Conservation (phyloP, 37 sponge, comb jelly and placozoan genomes). For the Geodia barretti region DNA sequence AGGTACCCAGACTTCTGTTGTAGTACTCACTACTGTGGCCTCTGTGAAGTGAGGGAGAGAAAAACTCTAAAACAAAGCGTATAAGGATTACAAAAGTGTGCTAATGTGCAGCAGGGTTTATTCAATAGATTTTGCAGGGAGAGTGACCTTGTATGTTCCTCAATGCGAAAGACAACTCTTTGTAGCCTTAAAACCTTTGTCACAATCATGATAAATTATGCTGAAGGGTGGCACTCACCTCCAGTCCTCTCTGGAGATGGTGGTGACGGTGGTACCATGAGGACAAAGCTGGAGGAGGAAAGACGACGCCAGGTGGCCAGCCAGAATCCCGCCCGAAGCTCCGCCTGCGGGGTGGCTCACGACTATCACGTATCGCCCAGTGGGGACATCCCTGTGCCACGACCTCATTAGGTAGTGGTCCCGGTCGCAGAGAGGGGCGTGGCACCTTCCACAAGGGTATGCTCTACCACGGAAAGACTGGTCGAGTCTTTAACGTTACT, state of each 20-base stretch:
- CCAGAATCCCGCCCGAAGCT: constrained; percentile 51
- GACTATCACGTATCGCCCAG: constrained; percentile 54
- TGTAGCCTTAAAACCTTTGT: too few species aligned
- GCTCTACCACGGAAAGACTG: constrained; percentile 99
- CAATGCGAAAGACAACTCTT: too few species aligned
- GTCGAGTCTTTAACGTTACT: constrained; percentile 92
- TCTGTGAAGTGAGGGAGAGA: too few species aligned
- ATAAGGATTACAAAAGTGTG: too few species aligned
- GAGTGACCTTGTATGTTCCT: too few species aligned
- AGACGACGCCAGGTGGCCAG: constrained; percentile 57
- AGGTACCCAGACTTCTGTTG: constrained; percentile 61
- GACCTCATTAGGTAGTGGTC: constrained; percentile 76
- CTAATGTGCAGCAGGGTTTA: too few species aligned
- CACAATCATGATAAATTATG: too few species aligned
- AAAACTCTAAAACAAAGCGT: too few species aligned
- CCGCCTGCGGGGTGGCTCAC: constrained; percentile 67
- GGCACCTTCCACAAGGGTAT: constrained; percentile 98
- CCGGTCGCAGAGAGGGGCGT: constrained; percentile 69
- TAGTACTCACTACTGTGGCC: constrained; percentile 73
- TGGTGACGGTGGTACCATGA: constrained; percentile 32
- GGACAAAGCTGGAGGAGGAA: constrained; percentile 71
- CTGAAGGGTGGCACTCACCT: constrained; percentile 25
- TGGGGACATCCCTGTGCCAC: constrained; percentile 51
- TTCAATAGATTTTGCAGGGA: too few species aligned
- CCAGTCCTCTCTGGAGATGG: constrained; percentile 67